Evolutionary conservation across 1,140 invertebrate genomes (phyloP).

Genomic region (Neelides sp.): DNA sequence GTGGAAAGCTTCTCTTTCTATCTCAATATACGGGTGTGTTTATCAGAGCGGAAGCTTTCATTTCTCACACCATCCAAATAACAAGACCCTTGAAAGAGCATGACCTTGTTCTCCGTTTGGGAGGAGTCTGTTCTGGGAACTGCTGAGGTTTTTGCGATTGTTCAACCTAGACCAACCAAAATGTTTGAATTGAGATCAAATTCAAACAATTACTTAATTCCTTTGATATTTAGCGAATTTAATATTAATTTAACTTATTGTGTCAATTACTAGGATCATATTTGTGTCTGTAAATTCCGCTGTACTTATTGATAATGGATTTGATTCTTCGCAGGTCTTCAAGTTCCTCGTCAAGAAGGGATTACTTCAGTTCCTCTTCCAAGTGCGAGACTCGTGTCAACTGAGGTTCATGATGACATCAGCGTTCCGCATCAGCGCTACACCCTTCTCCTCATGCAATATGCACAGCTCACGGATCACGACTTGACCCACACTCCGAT

Average conservation of each 20-base stretch:
- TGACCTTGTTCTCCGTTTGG: no score
- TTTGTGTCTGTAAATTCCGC: no score
- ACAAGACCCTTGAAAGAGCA: no score
- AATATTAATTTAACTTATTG: neutral
- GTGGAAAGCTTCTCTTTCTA: no score
- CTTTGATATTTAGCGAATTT: neutral
- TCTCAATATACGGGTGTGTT: no score
- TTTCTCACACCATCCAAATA: no score
- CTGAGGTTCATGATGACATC: conserved; percentile 38
- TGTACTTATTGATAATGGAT: no score
- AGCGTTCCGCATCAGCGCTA: conserved; percentile 40
- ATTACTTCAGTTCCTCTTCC: conserved; percentile 36
- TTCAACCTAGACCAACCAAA: no score
- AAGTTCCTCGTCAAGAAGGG: conserved; percentile 33
- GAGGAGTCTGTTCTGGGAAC: no score
- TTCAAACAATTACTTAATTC: neutral
- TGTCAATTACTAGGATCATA: no score
- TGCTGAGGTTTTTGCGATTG: no score
- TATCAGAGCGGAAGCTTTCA: no score
- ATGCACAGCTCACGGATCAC: conserved; percentile 47
- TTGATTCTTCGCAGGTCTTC: conserved; percentile 33
- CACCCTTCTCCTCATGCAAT: conserved; percentile 41
- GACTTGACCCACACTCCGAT: conserved; percentile 48
- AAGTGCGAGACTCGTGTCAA: conserved; percentile 38
- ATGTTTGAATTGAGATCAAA: neutral